A percentile compares a stretch with the other conserved stretches of the same genome.
Conservation (phyloP, 2,113 vertebrate species). For the Lonchura striata region DNA sequence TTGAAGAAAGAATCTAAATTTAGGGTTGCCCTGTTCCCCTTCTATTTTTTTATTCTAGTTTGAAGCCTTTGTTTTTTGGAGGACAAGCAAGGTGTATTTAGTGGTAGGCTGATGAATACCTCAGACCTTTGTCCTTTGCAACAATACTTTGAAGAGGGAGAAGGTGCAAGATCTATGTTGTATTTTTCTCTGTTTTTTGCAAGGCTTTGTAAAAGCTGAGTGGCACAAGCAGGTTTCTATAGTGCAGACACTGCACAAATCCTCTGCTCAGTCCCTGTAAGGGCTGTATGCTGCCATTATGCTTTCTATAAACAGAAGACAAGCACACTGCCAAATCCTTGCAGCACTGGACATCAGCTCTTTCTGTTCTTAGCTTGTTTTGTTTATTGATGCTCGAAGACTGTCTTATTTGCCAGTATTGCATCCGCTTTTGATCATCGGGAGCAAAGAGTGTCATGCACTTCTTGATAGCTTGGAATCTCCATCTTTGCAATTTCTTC, state of each 20-base stretch:
- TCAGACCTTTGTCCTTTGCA: background rate
- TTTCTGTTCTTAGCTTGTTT: conserved; percentile 41
- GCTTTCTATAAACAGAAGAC: conserved; percentile 53
- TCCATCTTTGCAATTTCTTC: background rate
- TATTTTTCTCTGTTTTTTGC: background rate
- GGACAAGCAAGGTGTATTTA: background rate
- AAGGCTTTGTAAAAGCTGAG: background rate
- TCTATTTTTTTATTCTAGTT: background rate
- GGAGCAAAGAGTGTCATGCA: background rate
- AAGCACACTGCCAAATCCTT: conserved; percentile 31
- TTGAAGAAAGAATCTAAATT: conserved; percentile 14
- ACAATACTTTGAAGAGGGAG: background rate
- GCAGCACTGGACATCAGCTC: background rate
- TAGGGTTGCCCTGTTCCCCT: background rate
- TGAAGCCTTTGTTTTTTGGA: background rate
- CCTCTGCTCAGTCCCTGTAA: background rate
- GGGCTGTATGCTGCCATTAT: background rate
- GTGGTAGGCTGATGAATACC: background rate
- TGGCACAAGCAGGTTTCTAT: background rate
- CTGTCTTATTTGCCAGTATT: background rate
- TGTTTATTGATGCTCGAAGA: conserved; percentile 29
- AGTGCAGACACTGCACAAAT: conserved; percentile 45
- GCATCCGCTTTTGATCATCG: background rate
- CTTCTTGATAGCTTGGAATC: background rate
- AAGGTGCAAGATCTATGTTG: background rate